Evolutionary conservation across 1,140 invertebrate species (phyloP).

Genomic region (Gryllus bimaculatus): DNA sequence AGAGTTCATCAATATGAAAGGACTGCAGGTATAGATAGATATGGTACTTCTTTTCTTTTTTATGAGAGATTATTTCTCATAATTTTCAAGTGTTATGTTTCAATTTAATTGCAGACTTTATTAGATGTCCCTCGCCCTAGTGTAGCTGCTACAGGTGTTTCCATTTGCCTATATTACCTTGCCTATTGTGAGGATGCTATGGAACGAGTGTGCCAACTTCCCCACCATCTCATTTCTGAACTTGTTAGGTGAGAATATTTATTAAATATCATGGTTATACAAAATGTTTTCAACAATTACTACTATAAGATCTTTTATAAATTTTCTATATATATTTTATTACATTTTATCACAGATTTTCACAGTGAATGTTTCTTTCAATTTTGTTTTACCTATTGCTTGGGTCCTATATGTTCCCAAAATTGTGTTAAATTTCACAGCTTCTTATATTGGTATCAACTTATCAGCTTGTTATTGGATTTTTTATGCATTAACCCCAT

Average conservation of each 20-base stretch:
- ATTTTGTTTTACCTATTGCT: too few relatives aligned
- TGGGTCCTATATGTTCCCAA: too few relatives aligned
- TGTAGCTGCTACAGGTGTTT: conserved; percentile 89
- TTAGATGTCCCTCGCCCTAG: conserved; percentile 84
- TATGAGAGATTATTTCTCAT: not conserved
- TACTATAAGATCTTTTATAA: too few relatives aligned
- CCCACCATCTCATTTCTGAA: conserved; percentile 64
- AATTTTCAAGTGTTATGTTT: not conserved
- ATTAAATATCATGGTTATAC: too few relatives aligned
- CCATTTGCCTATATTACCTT: conserved; percentile 91
- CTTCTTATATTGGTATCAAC: too few relatives aligned
- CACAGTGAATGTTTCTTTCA: too few relatives aligned
- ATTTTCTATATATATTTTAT: too few relatives aligned
- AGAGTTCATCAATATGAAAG: conserved; percentile 81
- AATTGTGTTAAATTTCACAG: too few relatives aligned
- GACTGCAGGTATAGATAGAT: conserved; percentile 46
- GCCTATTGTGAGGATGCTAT: conserved; percentile 96
- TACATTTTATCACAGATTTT: too few relatives aligned
- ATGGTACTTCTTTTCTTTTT: not conserved
- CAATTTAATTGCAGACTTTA: conserved; percentile 34
- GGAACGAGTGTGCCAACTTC: conserved; percentile 83
- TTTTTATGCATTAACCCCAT: too few relatives aligned
- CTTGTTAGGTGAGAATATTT: conserved; percentile 55
- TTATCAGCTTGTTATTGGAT: too few relatives aligned
- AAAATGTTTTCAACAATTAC: too few relatives aligned